phyloP scores from a whole-genome alignment of 2,113 vertebrate genomes.

The Thunnus maccoyii region DNA sequence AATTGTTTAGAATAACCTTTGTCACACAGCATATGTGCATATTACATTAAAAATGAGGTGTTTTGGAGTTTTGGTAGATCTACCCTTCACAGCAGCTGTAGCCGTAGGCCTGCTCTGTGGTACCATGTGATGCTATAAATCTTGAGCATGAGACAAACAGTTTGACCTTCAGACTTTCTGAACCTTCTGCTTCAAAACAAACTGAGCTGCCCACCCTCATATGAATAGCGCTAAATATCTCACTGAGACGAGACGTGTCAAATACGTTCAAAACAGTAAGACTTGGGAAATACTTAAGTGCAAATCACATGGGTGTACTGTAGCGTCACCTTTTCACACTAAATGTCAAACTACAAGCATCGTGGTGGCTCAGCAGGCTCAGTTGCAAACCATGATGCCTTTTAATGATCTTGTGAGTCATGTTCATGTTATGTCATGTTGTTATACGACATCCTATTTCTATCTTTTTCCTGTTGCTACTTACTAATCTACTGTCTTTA shows the following conservation, averaged over 20 bases:
- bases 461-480: not conserved
- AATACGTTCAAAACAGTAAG: not conserved
- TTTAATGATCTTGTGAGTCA: constrained; percentile 26
- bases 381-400: not conserved
- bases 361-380: constrained; percentile 14
- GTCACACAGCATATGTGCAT: not conserved
- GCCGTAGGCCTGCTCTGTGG: constrained; percentile 1
- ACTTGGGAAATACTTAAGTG: not conserved
- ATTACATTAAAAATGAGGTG: not conserved
- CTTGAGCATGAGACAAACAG: constrained; percentile 21
- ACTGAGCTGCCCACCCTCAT: not conserved
- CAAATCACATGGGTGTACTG: constrained; percentile 1
- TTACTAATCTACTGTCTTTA: constrained; percentile 1
- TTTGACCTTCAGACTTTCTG: constrained; percentile 37
- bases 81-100: constrained; percentile 14
- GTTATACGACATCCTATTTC: constrained; percentile 4
- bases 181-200: constrained; percentile 12
- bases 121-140: constrained; percentile 11
- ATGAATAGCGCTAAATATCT: constrained; percentile 9
- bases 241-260: not conserved
- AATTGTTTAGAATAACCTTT: not conserved
- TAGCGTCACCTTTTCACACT: constrained; percentile 38
- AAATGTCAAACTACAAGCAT: constrained; percentile 37
- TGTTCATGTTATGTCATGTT: constrained; percentile 13
- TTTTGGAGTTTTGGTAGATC: not conserved